Percentiles rank a stretch among this genome's conserved stretches.
Conservation (phyloP, 2,888 invertebrate species). For the Dicycla oo region DNA sequence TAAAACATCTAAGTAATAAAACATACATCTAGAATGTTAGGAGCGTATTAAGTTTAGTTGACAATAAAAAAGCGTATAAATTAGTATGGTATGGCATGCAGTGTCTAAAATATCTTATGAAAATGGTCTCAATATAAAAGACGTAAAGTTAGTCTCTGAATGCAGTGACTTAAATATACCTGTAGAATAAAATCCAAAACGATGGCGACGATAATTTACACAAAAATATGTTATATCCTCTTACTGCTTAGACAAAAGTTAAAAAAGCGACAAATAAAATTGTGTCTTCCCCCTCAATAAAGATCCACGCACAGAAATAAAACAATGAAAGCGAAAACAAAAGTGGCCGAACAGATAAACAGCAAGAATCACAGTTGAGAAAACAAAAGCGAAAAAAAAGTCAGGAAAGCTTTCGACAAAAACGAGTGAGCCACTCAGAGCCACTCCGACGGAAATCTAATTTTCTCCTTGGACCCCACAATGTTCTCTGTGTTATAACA, state of each 20-base stretch:
- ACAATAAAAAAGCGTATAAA: slow-evolving; percentile 11
- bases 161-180: not conserved
- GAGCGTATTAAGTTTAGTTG: not conserved
- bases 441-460: slow-evolving; percentile 88
- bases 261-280: slow-evolving; percentile 69
- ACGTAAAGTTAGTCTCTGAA: not conserved
- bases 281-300: slow-evolving; percentile 76
- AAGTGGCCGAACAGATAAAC: slow-evolving; percentile 85
- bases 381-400: slow-evolving; percentile 77
- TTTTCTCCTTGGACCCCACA: slow-evolving; percentile 86
- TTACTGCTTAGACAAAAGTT: slow-evolving; percentile 64
- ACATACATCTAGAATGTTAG: slow-evolving; percentile 19
- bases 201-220: slow-evolving; percentile 21
- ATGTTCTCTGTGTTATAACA: slow-evolving; percentile 79
- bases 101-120: not conserved
- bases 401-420: slow-evolving; percentile 86
- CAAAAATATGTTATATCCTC: slow-evolving; percentile 66
- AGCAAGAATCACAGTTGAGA: slow-evolving; percentile 83
- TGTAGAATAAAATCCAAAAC: slow-evolving; percentile 11
- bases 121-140: not conserved
- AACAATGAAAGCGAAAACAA: slow-evolving; percentile 83
- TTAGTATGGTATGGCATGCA: not conserved
- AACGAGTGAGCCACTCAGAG: slow-evolving; percentile 84
- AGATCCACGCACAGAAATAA: slow-evolving; percentile 80
- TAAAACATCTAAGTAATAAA: slow-evolving; percentile 48